Evolutionary conservation across 2,113 vertebrate genomes (phyloP).

Genomic region (Enhydra lutris): DNA sequence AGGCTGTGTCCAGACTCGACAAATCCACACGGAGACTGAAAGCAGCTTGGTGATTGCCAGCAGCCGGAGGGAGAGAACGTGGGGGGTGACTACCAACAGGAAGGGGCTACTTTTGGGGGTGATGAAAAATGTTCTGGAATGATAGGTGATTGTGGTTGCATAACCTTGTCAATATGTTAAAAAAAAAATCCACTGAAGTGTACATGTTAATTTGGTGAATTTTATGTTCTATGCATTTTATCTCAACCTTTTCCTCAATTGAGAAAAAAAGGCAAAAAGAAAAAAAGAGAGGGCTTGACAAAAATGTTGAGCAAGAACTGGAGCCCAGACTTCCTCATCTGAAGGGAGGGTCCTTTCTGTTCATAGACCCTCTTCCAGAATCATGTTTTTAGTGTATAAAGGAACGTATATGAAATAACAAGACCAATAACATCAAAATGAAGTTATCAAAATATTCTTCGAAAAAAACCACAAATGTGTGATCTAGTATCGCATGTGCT

Average conservation of each 20-base stretch:
- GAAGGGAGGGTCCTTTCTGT: not conserved
- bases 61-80: fast-evolving
- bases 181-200: not conserved
- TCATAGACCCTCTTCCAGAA: not conserved
- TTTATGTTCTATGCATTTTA: not conserved
- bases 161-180: not conserved
- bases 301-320: not conserved
- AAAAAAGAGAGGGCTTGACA: not conserved
- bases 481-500: not conserved
- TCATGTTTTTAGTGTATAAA: not conserved
- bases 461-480: not conserved
- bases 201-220: not conserved
- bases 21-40: not conserved
- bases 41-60: not conserved
- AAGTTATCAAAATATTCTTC: not conserved
- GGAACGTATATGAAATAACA: not conserved
- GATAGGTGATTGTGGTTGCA: not conserved
- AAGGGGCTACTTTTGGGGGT: not conserved
- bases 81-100: not conserved
- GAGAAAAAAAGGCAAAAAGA: not conserved
- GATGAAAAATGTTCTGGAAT: not conserved
- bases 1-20: not conserved
- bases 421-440: not conserved
- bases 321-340: not conserved
- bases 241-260: not conserved